Evolutionary conservation across 2,113 vertebrate species (phyloP).

Genomic region (Petrocephalus microphthalmus): DNA sequence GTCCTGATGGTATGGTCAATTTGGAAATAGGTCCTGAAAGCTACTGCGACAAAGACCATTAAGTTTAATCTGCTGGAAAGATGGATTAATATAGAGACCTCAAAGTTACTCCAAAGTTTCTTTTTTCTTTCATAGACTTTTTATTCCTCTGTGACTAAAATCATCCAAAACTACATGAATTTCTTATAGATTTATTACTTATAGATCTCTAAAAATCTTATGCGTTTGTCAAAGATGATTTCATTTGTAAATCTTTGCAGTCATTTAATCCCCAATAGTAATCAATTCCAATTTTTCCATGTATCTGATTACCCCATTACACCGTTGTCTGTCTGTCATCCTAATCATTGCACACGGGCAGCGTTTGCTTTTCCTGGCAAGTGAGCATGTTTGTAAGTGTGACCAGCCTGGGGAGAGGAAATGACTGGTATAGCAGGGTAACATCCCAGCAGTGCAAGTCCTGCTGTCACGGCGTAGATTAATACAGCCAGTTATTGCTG

Average conservation of each 20-base stretch:
- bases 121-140: neutral
- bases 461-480: constrained; percentile 16
- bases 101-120: neutral
- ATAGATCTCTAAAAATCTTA: neutral
- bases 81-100: neutral
- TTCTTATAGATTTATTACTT: neutral
- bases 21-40: neutral
- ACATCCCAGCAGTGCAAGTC: neutral
- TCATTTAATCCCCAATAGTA: neutral
- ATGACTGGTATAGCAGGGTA: neutral
- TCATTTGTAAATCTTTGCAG: neutral
- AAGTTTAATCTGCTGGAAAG: neutral
- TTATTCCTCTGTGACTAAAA: neutral
- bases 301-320: neutral
- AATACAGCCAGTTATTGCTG: constrained; percentile 12
- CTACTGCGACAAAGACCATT: neutral
- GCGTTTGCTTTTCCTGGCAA: neutral
- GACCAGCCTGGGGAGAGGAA: neutral
- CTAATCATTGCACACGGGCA: neutral
- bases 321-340: neutral
- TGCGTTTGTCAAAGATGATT: neutral
- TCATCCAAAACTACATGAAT: neutral
- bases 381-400: neutral
- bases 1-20: neutral
- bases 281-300: neutral